phyloP scores from a whole-genome alignment of 2,888 invertebrate genomes.

The Drymonia ruficornis region DNA sequence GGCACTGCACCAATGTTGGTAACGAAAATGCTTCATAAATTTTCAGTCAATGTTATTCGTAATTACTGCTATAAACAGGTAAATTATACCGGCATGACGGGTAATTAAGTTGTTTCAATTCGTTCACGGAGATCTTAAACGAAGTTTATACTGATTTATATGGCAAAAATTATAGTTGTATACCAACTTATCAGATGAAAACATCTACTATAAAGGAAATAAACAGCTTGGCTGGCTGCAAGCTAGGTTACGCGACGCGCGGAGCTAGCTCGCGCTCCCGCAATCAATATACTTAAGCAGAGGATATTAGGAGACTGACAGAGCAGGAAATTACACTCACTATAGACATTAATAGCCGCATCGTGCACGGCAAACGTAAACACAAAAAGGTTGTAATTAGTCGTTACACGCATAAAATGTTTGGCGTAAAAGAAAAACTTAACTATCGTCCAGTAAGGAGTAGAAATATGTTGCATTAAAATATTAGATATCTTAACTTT shows the following conservation, averaged over 20 bases:
- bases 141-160: slow-evolving; percentile 8
- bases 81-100: slow-evolving; percentile 12
- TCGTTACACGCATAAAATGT: too few relatives aligned
- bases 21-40: slow-evolving; percentile 7
- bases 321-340: background rate
- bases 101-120: slow-evolving; percentile 17
- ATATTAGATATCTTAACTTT: too few relatives aligned
- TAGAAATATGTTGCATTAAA: too few relatives aligned
- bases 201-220: background rate
- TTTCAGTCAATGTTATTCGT: slow-evolving; percentile 10
- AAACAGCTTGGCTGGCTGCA: background rate
- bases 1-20: background rate
- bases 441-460: too few relatives aligned
- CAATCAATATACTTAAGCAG: background rate
- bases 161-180: background rate
- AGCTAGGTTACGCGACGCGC: background rate
- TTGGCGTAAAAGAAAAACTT: too few relatives aligned
- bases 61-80: slow-evolving; percentile 5
- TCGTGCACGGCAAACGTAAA: background rate
- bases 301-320: background rate
- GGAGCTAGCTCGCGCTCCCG: background rate
- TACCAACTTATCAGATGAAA: background rate
- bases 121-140: slow-evolving; percentile 18
- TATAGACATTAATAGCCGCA: background rate
- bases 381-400: background rate